These are phyloP conservation scores for Phyllostomus discolor DNA, from an alignment of 2,113 vertebrate genomes.

Conservation along the genomic window DNA sequence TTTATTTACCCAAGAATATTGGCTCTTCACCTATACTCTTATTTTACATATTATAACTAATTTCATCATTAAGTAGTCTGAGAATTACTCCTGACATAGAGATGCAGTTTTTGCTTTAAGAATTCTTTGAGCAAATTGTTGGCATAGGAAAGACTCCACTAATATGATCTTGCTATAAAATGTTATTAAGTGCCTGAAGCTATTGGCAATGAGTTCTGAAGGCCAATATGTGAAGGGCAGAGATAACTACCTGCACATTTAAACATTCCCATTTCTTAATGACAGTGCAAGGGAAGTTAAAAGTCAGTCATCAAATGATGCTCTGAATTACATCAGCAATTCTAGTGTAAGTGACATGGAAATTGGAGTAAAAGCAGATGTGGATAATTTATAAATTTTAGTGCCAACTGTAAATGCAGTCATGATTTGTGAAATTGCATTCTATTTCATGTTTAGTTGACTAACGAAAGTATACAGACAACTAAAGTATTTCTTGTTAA, in stretches of 20 bases:
- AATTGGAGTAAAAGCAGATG: neutral
- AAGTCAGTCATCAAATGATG: slow-evolving; percentile 80
- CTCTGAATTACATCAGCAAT: neutral
- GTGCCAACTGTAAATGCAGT: neutral
- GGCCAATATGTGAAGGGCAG: slow-evolving; percentile 67
- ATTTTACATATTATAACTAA: slow-evolving; percentile 71
- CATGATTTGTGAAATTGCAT: neutral
- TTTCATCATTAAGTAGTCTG: slow-evolving; percentile 77
- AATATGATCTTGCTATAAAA: slow-evolving; percentile 84
- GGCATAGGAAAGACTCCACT: slow-evolving; percentile 80
- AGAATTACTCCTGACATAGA: slow-evolving; percentile 73
- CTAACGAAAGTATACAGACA: neutral
- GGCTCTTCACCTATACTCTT: neutral
- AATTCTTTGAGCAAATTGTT: slow-evolving; percentile 75
- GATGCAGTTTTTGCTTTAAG: slow-evolving; percentile 77
- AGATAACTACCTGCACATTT: slow-evolving; percentile 78
- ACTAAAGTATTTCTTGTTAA: neutral
- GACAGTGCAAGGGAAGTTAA: slow-evolving; percentile 77
- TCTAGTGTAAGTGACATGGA: neutral
- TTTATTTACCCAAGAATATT: neutral
- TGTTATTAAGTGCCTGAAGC: slow-evolving; percentile 82
- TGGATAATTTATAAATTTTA: slow-evolving; percentile 1
- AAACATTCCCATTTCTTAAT: slow-evolving; percentile 81
- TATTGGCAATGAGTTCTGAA: slow-evolving; percentile 80
- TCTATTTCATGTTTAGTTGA: neutral